Base-by-base conservation (phyloP, 37 sponge, comb jelly and placozoan species). In the Oscarella lobularis region DNA sequence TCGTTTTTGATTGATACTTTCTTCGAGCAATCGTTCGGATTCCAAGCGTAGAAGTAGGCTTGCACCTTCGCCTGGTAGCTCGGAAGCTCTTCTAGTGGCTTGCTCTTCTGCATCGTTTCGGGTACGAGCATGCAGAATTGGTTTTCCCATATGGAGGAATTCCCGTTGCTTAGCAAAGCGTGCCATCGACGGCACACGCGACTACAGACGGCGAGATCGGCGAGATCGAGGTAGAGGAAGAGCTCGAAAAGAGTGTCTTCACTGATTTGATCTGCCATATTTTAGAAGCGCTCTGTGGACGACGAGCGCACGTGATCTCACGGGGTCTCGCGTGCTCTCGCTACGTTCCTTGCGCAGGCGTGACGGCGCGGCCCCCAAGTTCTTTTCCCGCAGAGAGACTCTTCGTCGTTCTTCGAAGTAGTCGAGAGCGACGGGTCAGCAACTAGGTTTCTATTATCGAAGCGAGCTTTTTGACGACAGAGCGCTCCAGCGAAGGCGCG, bases 31-130 rank as follows among this genome's bases (percentile, higher is more conserved):
- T 86, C 77, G 9, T 37, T 39, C 36, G 38, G 37, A 3, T 34
- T 81, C 85, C 84, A 88, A 34, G 75, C 41, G 67, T 75, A 75
- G 1, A 31, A 2, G 34, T 70, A 79, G 0, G 87, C 87, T 33
- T 36, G 39, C 2, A 79, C 30, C 37, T 83, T 87, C 2, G 76
- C 77, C 77, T 81, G 80, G 41, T 31, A 27, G 0, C 69, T n/a
- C 20, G 60, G 20, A 3, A 85, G 72, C 2, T 9, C 9, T 31
- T 39, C 9, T 4, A 85, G 35, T 3, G 81, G 66, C 27, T 41
- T 55, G 38, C 37, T 40, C 2, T 67, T 31, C 27, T 37, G 27
- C 36, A 71, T 74, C 2, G 33, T 67, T 32, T 2, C 27, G 29
- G 78, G 77, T 39, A 66, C 32, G 0, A 40, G 36, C 3, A 3